Conservation (phyloP, 2,797 vertebrate species). For the Enteromius anoplus region DNA sequence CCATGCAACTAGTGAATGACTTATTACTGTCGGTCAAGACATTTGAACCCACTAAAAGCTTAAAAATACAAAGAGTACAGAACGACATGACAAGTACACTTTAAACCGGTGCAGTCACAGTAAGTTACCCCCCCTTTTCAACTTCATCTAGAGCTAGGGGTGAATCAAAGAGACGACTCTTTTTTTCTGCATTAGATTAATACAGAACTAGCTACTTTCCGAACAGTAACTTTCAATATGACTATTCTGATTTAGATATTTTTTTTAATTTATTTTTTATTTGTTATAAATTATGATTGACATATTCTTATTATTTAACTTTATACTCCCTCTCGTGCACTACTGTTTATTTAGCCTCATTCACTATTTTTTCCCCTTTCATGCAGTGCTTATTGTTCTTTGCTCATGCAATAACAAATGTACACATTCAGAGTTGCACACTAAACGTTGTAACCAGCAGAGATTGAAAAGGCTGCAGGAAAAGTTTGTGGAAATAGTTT, state of each 20-base stretch:
- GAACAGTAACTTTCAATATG: not conserved
- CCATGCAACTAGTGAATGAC: not conserved
- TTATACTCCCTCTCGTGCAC: not conserved
- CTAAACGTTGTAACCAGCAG: not conserved
- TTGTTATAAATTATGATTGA: not conserved
- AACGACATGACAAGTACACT: not conserved
- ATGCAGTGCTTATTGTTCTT: not conserved
- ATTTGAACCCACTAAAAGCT: not conserved
- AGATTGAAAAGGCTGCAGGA: not conserved
- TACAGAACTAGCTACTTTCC: not conserved
- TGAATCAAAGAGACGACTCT: not conserved
- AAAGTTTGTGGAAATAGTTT: conserved; percentile 19
- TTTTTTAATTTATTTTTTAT: not conserved
- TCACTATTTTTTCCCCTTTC: not conserved
- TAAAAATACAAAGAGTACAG: not conserved
- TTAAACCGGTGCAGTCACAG: too few relatives aligned
- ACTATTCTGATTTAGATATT: not conserved
- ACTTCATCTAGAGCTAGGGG: not conserved
- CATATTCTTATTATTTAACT: not conserved
- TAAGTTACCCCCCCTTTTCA: not conserved
- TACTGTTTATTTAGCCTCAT: not conserved
- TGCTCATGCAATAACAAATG: not conserved
- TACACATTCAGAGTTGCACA: not conserved
- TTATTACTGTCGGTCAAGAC: not conserved
- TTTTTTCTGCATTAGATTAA: not conserved